Evolutionary conservation across 2,888 invertebrate genomes (phyloP).

Genomic region (Andricus quercusramuli): DNA sequence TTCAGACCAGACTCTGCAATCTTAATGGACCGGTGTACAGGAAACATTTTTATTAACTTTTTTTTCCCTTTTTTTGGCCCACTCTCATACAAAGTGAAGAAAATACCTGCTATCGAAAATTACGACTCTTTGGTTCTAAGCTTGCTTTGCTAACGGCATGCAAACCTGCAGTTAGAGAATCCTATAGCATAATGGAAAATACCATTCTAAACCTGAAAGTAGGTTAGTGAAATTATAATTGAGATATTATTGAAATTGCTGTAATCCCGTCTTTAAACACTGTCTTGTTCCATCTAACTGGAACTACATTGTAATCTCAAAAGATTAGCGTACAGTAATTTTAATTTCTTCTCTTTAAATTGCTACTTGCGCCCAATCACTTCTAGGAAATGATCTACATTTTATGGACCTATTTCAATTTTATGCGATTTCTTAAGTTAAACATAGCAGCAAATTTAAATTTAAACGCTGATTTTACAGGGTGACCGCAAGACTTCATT

Average conservation of each 20-base stretch:
- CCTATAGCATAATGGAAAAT: neutral
- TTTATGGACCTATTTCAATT: constrained; percentile 27
- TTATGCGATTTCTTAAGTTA: constrained; percentile 23
- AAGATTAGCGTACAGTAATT: constrained; percentile 18
- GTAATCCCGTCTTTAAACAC: neutral
- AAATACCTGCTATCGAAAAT: constrained; percentile 28
- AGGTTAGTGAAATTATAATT: constrained; percentile 33
- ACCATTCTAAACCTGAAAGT: constrained; percentile 17
- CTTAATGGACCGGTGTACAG: constrained; percentile 22
- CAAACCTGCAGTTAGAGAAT: neutral
- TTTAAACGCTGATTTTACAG: neutral
- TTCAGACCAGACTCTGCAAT: constrained; percentile 19
- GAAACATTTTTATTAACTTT: constrained; percentile 8
- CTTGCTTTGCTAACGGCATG: constrained; percentile 4
- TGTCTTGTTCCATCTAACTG: constrained; percentile 6
- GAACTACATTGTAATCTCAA: constrained; percentile 29
- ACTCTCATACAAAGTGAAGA: constrained; percentile 14
- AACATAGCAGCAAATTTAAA: constrained; percentile 14
- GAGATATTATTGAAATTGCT: constrained; percentile 39
- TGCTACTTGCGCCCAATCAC: constrained; percentile 12
- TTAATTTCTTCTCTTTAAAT: constrained; percentile 28
- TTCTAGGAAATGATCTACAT: constrained; percentile 28
- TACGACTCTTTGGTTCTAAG: constrained; percentile 15
- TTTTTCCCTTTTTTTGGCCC: neutral
- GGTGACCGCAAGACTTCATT: too few relatives aligned